A percentile compares a stretch with the other conserved stretches of the same genome.
phyloP scores from a whole-genome alignment of 2,888 invertebrate species.

The Oxyscelio sp. region DNA sequence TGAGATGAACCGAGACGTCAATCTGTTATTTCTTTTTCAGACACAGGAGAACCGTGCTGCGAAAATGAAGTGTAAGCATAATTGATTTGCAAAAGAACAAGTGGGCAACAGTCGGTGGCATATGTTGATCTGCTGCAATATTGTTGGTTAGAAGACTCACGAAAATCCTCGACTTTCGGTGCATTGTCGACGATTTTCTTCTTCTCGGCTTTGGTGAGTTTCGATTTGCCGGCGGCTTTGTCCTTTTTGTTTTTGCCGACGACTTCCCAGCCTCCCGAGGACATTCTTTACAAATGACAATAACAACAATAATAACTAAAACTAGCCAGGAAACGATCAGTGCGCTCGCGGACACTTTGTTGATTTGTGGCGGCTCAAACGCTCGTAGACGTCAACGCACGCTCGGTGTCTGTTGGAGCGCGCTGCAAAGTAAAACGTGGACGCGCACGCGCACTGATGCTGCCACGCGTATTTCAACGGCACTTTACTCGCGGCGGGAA shows the following conservation, averaged over 20 bases:
- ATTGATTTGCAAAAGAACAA: too few relatives aligned
- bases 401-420: constrained; percentile 23
- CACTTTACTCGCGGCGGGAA: too few relatives aligned
- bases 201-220: constrained; percentile 90
- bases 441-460: constrained; percentile 74
- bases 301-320: constrained; percentile 69
- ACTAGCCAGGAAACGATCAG: constrained; percentile 49
- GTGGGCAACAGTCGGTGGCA: too few relatives aligned
- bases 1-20: too few relatives aligned
- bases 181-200: constrained; percentile 91
- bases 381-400: constrained; percentile 69
- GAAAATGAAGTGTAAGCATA: too few relatives aligned
- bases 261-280: constrained; percentile 87
- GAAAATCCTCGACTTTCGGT: constrained; percentile 93
- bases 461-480: constrained; percentile 80
- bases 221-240: constrained; percentile 89
- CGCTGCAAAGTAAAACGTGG: constrained; percentile 76
- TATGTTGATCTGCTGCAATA: too few relatives aligned
- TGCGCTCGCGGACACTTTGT: constrained; percentile 51
- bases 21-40: too few relatives aligned
- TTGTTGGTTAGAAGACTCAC: too few relatives aligned
- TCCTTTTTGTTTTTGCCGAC: constrained; percentile 91
- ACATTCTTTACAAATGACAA: constrained; percentile 80
- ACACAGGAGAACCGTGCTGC: too few relatives aligned
- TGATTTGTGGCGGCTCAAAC: constrained; percentile 59